Evolutionary conservation across 92 coral and sea anemone species (phyloP).

Genomic region (Actinernus sp.): DNA sequence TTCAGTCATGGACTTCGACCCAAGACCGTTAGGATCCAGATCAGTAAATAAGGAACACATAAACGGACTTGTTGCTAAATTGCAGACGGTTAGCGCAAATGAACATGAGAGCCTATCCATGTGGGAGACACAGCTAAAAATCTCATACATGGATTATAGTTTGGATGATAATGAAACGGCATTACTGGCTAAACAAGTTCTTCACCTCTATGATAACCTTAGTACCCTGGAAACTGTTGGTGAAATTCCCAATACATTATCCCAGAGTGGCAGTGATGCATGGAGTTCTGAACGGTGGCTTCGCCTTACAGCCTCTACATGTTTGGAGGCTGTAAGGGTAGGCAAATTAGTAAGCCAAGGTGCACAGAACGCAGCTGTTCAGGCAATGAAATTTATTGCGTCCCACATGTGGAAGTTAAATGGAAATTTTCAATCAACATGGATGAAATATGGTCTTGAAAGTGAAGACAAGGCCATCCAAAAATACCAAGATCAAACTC

Average conservation of each 20-base stretch:
- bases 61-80: slow-evolving; percentile 18
- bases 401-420: slow-evolving; percentile 20
- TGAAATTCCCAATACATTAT: background rate
- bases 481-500: slow-evolving; percentile 39
- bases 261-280: slow-evolving; percentile 35
- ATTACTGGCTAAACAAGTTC: slow-evolving; percentile 9
- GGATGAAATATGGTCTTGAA: slow-evolving; percentile 62
- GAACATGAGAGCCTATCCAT: slow-evolving; percentile 37
- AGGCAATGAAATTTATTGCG: slow-evolving; percentile 3
- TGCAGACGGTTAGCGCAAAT: slow-evolving; percentile 6
- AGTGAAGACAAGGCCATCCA: slow-evolving; percentile 43
- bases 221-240: background rate
- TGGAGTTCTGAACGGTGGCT: slow-evolving; percentile 50
- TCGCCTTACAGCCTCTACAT: slow-evolving; percentile 30
- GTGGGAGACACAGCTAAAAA: slow-evolving; percentile 46
- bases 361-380: slow-evolving; percentile 1
- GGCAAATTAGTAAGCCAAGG: background rate
- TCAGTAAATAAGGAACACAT: slow-evolving; percentile 14
- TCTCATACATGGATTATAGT: slow-evolving; percentile 28
- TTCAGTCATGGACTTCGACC: slow-evolving; percentile 62
- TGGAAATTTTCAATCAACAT: slow-evolving; percentile 24
- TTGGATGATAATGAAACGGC: slow-evolving; percentile 1
- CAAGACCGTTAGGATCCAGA: slow-evolving; percentile 41
- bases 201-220: background rate
- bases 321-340: slow-evolving; percentile 12